A percentile compares a stretch with the other conserved stretches of the same genome.
Conservation (phyloP, 2,113 vertebrate species). For the Bucco capensis region DNA sequence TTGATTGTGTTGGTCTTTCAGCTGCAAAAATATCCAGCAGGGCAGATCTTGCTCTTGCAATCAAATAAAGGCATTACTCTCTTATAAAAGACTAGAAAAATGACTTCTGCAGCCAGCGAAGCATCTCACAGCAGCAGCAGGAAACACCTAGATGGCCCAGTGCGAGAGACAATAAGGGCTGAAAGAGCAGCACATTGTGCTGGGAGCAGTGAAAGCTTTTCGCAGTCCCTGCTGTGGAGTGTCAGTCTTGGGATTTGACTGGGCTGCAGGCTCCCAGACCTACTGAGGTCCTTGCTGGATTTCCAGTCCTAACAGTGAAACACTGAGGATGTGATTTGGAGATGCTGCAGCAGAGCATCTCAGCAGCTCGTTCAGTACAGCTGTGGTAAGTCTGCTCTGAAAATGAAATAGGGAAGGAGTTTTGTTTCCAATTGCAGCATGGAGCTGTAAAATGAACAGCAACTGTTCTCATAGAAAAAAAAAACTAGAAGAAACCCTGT, state of each 20-base stretch:
- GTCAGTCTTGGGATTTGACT: not conserved
- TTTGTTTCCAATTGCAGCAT: not conserved
- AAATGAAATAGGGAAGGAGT: not conserved
- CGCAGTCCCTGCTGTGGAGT: fast-evolving
- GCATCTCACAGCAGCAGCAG: not conserved
- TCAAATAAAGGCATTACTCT: not conserved
- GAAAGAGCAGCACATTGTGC: not conserved
- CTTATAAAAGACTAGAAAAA: not conserved
- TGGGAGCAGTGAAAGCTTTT: not conserved
- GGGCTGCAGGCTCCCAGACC: not conserved
- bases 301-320: not conserved
- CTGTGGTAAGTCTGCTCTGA: not conserved
- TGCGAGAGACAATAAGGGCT: not conserved
- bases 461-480: not conserved
- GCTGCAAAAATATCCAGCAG: not conserved
- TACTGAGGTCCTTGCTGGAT: fast-evolving
- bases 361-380: not conserved
- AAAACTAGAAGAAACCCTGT: fast-evolving
- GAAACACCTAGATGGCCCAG: not conserved
- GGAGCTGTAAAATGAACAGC: not conserved
- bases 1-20: not conserved
- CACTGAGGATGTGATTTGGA: not conserved
- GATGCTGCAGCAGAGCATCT: not conserved
- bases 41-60: not conserved
- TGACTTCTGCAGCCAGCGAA: not conserved